These are phyloP conservation scores for Spinus pinus DNA, from an alignment of 2,797 vertebrate species.

Conservation along the genomic window DNA sequence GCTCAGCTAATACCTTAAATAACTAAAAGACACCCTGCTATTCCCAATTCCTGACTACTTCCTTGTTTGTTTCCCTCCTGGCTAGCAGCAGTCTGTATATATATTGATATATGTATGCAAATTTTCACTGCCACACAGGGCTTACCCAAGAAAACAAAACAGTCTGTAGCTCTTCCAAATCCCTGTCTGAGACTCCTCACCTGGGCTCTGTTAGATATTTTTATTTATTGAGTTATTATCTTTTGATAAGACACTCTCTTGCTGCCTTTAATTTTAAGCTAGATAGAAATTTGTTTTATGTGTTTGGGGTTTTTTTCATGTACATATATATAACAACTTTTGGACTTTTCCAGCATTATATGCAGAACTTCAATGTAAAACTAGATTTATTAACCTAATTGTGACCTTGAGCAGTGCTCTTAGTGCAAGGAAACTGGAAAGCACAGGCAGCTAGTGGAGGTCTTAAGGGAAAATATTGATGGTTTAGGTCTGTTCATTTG, in stretches of 20 bases:
- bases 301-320: not conserved
- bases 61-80: constrained; percentile 38
- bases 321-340: not conserved
- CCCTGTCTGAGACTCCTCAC: not conserved
- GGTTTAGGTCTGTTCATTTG: not conserved
- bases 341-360: not conserved
- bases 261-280: not conserved
- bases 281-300: not conserved
- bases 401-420: not conserved
- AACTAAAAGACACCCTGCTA: constrained; percentile 41
- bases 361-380: not conserved
- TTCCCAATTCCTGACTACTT: constrained; percentile 42
- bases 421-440: not conserved
- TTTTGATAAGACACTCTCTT: not conserved
- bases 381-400: not conserved
- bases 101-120: not conserved
- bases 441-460: not conserved
- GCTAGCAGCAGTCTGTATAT: not conserved
- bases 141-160: not conserved
- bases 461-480: not conserved
- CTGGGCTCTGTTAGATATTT: not conserved
- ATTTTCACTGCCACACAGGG: not conserved
- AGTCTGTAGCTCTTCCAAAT: not conserved
- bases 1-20: constrained; percentile 38
- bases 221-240: not conserved